A percentile compares a stretch with the other conserved stretches of the same genome.
Evolutionary conservation across 2,888 invertebrate genomes (phyloP).

Genomic region (Brenthis ino): DNA sequence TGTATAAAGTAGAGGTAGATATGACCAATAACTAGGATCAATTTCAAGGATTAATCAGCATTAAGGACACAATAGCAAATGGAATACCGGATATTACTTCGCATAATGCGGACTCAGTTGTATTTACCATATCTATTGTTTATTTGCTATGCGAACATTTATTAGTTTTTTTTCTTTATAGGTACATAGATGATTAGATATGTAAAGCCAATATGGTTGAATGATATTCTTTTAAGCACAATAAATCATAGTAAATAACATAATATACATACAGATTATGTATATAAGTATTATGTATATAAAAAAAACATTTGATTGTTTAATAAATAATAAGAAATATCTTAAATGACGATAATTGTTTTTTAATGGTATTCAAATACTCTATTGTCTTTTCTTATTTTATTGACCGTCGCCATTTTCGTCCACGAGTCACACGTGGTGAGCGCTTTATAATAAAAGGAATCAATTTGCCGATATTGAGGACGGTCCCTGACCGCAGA

Average conservation of each 20-base stretch:
- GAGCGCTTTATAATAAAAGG: constrained; percentile 32
- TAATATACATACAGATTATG: no score
- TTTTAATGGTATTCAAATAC: no score
- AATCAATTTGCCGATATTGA: constrained; percentile 37
- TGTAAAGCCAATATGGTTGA: no score
- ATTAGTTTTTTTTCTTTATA: no score
- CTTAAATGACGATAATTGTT: no score
- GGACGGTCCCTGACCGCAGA: constrained; percentile 44
- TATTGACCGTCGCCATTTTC: neutral
- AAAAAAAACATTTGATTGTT: no score
- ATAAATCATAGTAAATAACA: no score
- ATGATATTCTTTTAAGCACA: no score
- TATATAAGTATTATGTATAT: no score
- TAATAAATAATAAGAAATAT: no score
- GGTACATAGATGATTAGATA: no score
- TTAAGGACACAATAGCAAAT: constrained; percentile 10
- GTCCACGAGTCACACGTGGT: constrained; percentile 22
- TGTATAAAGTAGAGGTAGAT: constrained; percentile 3
- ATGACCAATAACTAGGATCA: constrained; percentile 18
- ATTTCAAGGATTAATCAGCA: constrained; percentile 20
- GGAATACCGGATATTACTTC: constrained; percentile 15
- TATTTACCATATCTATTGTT: neutral
- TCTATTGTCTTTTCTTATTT: no score
- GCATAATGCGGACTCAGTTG: neutral
- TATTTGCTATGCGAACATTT: neutral